Base-by-base conservation (phyloP, 2,888 invertebrate genomes). In the Vesta saturnalis region DNA sequence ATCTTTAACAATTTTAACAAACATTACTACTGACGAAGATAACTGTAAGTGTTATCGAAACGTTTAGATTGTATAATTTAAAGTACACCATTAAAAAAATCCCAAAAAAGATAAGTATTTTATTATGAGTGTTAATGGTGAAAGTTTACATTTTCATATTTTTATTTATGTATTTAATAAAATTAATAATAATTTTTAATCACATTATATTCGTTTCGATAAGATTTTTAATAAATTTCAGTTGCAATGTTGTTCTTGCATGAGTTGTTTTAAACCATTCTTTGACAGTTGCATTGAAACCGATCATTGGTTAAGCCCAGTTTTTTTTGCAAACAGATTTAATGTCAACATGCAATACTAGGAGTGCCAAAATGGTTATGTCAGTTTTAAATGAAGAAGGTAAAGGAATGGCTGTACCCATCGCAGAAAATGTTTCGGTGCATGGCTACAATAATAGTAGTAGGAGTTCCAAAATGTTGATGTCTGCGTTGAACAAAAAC, bases 401-500 rank as follows among this genome's bases (percentile, higher is more conserved):
- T 16, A 16, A 49, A 49, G 18, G 5, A 49, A 49, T 15, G 18
- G 47, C 6, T 49, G 16, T 49, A 43, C 14, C 43, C 43, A 43
- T 43, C 43, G 8, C 47, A 49, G 18, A 8, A 16, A 49, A 49
- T 16, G 47, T 10, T 49, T 49, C 43, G 43, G 14, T n/a, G 43
- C 43, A 43, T 43, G 23, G 23, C 23, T 43, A n/a, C n/a, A 43
- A 43, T 14, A 43, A 43, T 43, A n/a, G n/a, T 43, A 43, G 14
- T 43, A 43, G 14, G 12, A 43, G 43, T 43, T 43, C 43, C n/a
- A 43, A 43, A 43, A 43, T 43, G 43, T 43, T 43, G 43, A 43
- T 43, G 16, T 16, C 52, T 52, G 52, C 52, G 4, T 52, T 52
- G 18, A 52, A 52, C 18, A 52, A 52, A 52, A 43, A 43, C 43